A percentile compares a stretch with the other conserved stretches of the same genome.
These are phyloP conservation scores for Taurulus bubalis DNA, from an alignment of 2,113 vertebrate species.

Conservation along the genomic window DNA sequence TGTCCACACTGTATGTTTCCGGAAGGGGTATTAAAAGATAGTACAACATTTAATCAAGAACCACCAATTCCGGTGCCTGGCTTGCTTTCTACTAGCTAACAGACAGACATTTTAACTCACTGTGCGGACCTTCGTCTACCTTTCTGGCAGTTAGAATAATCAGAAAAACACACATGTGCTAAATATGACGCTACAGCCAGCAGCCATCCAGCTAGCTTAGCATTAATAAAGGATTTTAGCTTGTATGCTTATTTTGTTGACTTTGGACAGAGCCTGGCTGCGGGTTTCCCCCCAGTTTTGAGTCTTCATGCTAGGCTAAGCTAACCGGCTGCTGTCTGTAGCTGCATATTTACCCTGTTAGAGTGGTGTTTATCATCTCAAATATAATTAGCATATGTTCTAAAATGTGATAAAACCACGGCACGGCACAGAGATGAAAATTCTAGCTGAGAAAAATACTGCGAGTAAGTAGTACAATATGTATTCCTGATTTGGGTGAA, in stretches of 20 bases:
- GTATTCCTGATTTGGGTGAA: neutral
- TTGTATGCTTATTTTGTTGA: neutral
- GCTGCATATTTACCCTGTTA: neutral
- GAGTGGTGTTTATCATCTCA: too few species aligned
- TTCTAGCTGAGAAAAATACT: neutral
- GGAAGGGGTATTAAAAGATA: too few species aligned
- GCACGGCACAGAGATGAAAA: neutral
- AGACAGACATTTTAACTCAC: too few species aligned
- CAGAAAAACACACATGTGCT: too few species aligned
- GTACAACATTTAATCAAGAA: too few species aligned
- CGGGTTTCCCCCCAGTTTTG: neutral
- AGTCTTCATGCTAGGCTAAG: neutral
- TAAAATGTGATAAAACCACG: neutral
- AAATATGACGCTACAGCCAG: constrained; percentile 1
- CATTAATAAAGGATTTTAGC: too few species aligned
- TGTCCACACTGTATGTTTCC: too few species aligned
- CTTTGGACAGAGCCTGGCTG: neutral
- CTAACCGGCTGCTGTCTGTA: neutral
- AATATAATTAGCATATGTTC: neutral
- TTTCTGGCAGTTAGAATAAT: too few species aligned
- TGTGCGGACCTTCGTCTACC: too few species aligned
- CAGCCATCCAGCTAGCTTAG: neutral
- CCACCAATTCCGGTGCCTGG: too few species aligned
- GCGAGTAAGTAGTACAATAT: neutral
- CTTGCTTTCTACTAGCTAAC: too few species aligned